Evolutionary conservation across 2,888 invertebrate species (phyloP), one percentile per base, ranked within the genome.

Genomic region (Abscondita cerata): DNA sequence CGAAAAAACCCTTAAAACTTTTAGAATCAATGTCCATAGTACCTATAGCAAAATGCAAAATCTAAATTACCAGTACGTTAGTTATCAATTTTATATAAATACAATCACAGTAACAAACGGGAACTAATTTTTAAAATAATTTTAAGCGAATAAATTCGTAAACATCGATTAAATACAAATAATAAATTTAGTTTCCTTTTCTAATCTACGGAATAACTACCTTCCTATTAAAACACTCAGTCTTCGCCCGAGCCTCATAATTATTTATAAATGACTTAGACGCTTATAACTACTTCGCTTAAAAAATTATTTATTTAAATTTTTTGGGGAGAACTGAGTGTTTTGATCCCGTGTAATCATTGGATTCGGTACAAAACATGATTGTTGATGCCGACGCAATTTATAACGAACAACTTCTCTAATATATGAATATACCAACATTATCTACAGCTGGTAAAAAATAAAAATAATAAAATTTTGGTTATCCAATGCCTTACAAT

Each of bases 101-200:
- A 79, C 76, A 78, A 79, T 79, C 78, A 78, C 79, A 78, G 78
- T 75, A 78, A 77, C 70, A 73, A 77, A 78, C 73, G 76, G 77
- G 75, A 79, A 78, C 75, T 73, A 76, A 76, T 72, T 46, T 60
- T 54, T 55, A 57, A 65, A 64, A 64, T 62, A 52, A 59, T 47
- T 51, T 54, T 55, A 60, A 60, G 46, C 36, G 47, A 61, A 61
- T 56, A 41, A 44, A n/a, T n/a, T n/a, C n/a, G n/a, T n/a, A n/a
- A n/a, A n/a, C n/a, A n/a, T n/a, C n/a, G n/a, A n/a, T n/a, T n/a
- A n/a, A n/a, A n/a, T n/a, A n/a, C n/a, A n/a, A n/a, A n/a, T n/a
- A n/a, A n/a, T n/a, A n/a, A n/a, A n/a, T n/a, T n/a, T n/a, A n/a
- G n/a, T n/a, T n/a, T n/a, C n/a, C n/a, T n/a, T n/a, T n/a, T n/a